phyloP scores from a whole-genome alignment of 2,797 vertebrate genomes.

The Vultur gryphus region DNA sequence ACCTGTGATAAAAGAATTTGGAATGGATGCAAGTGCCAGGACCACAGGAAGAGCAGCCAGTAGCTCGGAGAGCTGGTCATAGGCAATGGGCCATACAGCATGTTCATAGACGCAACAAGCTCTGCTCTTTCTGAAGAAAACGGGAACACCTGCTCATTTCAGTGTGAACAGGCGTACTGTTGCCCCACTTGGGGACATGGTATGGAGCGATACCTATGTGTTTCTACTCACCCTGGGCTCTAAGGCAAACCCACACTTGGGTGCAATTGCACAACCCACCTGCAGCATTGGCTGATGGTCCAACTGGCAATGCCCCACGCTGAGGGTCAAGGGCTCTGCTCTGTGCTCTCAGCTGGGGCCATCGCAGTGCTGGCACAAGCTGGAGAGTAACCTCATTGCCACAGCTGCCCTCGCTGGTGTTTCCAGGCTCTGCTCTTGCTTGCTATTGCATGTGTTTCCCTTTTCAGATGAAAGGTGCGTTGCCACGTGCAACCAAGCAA shows the following conservation, averaged over 20 bases:
- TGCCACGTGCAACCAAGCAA: neutral
- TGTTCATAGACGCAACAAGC: neutral
- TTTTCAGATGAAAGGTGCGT: neutral
- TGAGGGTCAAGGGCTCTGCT: neutral
- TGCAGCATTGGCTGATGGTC: accelerated
- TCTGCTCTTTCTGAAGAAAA: neutral
- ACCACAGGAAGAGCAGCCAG: neutral
- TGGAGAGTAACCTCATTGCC: neutral
- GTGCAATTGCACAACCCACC: neutral
- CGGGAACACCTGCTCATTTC: neutral
- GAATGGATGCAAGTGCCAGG: neutral
- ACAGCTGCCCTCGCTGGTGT: neutral
- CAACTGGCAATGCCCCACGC: accelerated
- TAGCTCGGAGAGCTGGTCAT: neutral
- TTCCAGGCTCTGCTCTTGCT: neutral
- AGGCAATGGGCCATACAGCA: neutral
- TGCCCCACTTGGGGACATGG: neutral
- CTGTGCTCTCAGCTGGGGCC: neutral
- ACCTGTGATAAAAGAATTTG: neutral
- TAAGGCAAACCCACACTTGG: neutral
- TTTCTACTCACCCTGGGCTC: neutral
- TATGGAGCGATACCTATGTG: neutral
- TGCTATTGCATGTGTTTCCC: neutral
- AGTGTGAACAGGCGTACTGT: neutral
- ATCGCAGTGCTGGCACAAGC: neutral